Percentiles rank a stretch among this genome's conserved stretches.
Conservation (phyloP, 2,888 invertebrate species). For the Abscondita cerata region DNA sequence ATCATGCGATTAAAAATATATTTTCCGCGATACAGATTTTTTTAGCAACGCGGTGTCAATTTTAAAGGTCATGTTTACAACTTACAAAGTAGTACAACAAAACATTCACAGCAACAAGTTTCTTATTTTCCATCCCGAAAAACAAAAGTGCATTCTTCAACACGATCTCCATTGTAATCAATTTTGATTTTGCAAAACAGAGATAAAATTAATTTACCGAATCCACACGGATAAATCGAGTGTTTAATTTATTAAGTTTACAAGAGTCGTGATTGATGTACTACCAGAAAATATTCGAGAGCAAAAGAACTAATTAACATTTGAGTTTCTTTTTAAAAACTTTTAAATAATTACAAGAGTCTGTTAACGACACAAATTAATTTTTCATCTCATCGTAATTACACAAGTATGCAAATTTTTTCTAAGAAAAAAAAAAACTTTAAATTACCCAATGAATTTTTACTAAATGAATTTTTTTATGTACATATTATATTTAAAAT, state of each 20-base stretch:
- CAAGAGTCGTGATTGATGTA: constrained; percentile 50
- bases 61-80: constrained; percentile 30
- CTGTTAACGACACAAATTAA: constrained; percentile 35
- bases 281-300: neutral
- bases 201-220: neutral
- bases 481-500: too few species aligned
- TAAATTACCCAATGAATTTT: constrained; percentile 12
- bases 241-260: constrained; percentile 51
- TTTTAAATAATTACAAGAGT: constrained; percentile 30
- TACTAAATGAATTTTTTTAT: constrained; percentile 5
- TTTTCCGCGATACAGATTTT: neutral
- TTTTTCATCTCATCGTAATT: constrained; percentile 34
- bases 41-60: constrained; percentile 6
- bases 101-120: constrained; percentile 30
- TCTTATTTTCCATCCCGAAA: constrained; percentile 19
- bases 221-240: constrained; percentile 18
- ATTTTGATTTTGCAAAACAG: neutral
- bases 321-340: constrained; percentile 15
- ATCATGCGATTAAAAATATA: constrained; percentile 11
- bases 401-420: constrained; percentile 12
- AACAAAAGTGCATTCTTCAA: constrained; percentile 12
- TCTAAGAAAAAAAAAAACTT: constrained; percentile 11
- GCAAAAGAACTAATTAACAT: constrained; percentile 26
- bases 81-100: constrained; percentile 23
- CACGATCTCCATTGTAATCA: neutral